Base-by-base conservation (phyloP, 1,140 invertebrate species). In the Cydia amplana region DNA sequence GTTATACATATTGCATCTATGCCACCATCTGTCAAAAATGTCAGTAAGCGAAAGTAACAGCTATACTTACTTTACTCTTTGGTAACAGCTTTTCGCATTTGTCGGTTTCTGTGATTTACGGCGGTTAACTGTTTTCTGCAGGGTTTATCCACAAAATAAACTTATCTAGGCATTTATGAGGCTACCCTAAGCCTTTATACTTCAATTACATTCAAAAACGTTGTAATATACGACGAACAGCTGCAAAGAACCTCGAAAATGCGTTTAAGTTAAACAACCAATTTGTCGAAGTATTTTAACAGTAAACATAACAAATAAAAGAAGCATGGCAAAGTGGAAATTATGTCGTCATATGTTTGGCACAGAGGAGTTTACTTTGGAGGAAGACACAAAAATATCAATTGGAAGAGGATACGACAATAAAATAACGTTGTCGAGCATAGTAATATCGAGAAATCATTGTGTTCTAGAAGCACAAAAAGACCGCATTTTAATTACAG, bases 321-420 rank as follows among this genome's bases (percentile, higher is more conserved):
- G n/a, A 40, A 84, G 76, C 75, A 92, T 92, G 90, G 80, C 84
- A 78, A 87, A 85, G 72, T 92, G 91, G 91, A 92, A 90, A 75
- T 79, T 92, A 79, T 80, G 77, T 79, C 82, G 91, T 4, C 85
- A 87, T 83, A 75, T 74, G 23, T 88, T 80, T 80, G 84, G 88
- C 55, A 78, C 74, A 74, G 88, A 92, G 74, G 83, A 85, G 76
- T 86, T 78, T 75, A 79, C 79, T 60, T 79, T 91, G 23, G 60
- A 73, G 12, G 85, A 87, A 79, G 87, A 83, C 9, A 84, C 87
- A 51, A 82, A 86, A 78, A 76, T 89, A 23, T 86, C 86, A 25
- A 80, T 92, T 20, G 90, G 90, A 36, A 80, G 89, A 81, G 86
- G 84, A 46, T 60, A 78, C 5, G 78, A 85, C 25, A 92, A 91